Conservation (phyloP, 2,113 vertebrate genomes). For the Rhombomys opimus region DNA sequence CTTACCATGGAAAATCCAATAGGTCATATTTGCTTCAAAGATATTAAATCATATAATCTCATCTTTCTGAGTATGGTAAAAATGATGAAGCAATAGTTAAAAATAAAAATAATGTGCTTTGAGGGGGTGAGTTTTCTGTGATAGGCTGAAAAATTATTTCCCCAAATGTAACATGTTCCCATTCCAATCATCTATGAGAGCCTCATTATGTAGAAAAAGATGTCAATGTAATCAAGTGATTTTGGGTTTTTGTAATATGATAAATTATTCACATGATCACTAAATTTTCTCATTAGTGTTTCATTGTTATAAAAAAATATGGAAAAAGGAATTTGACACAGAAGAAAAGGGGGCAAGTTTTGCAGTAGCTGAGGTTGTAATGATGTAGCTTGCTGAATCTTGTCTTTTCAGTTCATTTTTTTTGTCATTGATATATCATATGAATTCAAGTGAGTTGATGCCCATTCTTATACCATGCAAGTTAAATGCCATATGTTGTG, state of each 20-base stretch:
- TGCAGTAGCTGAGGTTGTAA: too few species aligned
- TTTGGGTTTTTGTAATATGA: neutral
- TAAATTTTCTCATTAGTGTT: neutral
- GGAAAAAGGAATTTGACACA: neutral
- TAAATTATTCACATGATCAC: neutral
- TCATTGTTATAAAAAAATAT: neutral
- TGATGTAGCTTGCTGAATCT: neutral
- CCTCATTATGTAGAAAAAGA: neutral
- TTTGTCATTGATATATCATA: neutral
- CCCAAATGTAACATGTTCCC: neutral
- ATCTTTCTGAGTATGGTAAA: neutral
- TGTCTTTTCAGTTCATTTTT: neutral
- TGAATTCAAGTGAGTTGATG: neutral
- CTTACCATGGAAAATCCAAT: neutral
- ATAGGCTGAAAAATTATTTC: neutral
- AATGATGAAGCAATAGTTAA: neutral
- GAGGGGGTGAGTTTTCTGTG: neutral
- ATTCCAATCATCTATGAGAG: neutral
- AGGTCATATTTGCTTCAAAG: neutral
- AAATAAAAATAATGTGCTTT: neutral
- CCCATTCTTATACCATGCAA: neutral
- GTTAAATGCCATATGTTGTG: neutral
- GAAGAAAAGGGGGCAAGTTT: neutral
- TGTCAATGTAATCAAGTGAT: neutral
- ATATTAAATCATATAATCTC: conserved; percentile 23